Conservation (phyloP, 2,113 vertebrate genomes). For the Nothocercus nigrocapillus region DNA sequence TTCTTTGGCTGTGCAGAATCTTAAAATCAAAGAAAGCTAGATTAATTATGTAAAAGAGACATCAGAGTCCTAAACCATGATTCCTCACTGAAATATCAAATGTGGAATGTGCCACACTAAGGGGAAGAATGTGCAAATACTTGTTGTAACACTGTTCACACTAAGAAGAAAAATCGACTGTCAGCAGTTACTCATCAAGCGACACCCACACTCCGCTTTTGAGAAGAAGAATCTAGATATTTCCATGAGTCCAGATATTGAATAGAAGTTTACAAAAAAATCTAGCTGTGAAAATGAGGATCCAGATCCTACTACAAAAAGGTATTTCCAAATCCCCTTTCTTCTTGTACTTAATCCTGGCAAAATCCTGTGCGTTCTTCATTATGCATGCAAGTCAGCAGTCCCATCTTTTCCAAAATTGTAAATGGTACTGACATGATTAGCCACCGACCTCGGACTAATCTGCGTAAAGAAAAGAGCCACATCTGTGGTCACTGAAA, state of each 20-base stretch:
- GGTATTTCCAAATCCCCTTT: background rate
- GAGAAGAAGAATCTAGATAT: background rate
- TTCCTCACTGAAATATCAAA: fast-evolving
- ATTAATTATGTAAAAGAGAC: background rate
- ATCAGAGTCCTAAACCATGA: fast-evolving
- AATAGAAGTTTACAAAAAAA: background rate
- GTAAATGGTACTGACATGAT: background rate
- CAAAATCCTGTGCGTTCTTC: background rate
- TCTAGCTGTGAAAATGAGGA: background rate
- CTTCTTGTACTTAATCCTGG: background rate
- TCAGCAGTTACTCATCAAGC: background rate
- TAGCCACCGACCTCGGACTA: background rate
- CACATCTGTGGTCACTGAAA: background rate
- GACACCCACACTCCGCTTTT: background rate
- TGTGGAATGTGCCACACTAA: background rate
- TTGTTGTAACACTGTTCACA: background rate
- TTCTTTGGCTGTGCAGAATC: background rate
- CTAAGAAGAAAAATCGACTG: background rate
- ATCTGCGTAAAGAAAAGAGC: background rate
- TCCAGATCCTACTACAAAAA: background rate
- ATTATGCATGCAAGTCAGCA: background rate
- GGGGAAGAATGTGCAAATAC: background rate
- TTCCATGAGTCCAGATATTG: background rate
- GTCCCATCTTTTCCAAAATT: background rate
- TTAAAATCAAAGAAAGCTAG: background rate